Base-by-base conservation (phyloP, 2,888 invertebrate genomes). In the Philonicus albiceps region DNA sequence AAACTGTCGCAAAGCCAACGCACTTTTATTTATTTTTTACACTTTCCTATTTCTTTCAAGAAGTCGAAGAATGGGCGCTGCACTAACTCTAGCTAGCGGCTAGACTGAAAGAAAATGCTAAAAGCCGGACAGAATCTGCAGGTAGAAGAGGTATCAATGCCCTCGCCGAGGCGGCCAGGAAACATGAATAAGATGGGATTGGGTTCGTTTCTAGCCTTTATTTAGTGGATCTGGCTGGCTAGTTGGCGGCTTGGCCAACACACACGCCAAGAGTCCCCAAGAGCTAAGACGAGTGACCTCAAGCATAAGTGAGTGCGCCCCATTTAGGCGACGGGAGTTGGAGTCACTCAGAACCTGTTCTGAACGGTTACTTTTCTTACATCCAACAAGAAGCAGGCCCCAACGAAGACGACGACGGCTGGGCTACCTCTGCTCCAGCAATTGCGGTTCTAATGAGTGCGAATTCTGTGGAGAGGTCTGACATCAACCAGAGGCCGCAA, bases 271-370 rank as follows among this genome's bases (percentile, higher is more conserved):
- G 16, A 11, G n/a, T 13, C 40, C 37, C 11, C 40, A 13, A 43
- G 40, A 31, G n/a, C 80, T 55, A 53, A 53, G 81, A 64, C 81
- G 53, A 81, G 81, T 55, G 81, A 81, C 81, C 81, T 37, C 81
- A 55, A 34, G 55, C 34, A 64, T 55, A 64, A 81, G 81, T 81
- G 81, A 81, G 81, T 64, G 81, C 40, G 37, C 81, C 81, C 81
- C 81, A 81, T 81, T 81, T 81, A 55, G 81, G 11, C 55, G 64
- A 11, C 64, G 64, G 22, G 27, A 64, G 64, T 27, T 11, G 11
- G 81, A 81, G 81, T 81, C 81, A 11, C 37, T 81, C 81, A 4
- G 55, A 27, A 81, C 81, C 81, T 81, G 81, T 81, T 81, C 49
- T 19, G 11, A 53, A 81, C 81, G 64, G 64, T 64, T 53, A 55